Evolutionary conservation across 2,797 vertebrate species (phyloP).

Genomic region (Sparus aurata): DNA sequence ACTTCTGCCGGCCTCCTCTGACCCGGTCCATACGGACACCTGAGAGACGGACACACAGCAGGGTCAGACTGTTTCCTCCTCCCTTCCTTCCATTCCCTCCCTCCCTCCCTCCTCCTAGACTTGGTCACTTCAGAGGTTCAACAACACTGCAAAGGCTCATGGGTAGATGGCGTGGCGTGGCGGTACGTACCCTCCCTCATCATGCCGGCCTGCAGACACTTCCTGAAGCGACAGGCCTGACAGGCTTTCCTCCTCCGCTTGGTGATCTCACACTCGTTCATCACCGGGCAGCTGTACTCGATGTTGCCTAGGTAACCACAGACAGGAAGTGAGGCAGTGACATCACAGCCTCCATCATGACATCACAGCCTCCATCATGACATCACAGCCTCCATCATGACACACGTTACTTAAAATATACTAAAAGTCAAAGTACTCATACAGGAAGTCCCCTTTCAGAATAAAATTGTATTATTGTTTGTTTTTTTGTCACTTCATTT

Average conservation of each 20-base stretch:
- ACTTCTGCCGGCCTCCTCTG: conserved; percentile 87
- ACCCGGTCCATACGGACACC: conserved; percentile 87
- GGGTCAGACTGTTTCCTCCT: too few species aligned
- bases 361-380: not conserved
- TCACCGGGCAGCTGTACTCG: conserved; percentile 85
- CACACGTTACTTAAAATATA: too few species aligned
- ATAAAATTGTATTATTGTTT: too few species aligned
- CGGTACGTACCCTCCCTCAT: conserved; percentile 83
- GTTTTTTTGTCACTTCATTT: too few species aligned
- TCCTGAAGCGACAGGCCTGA: conserved; percentile 87
- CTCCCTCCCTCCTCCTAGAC: not conserved
- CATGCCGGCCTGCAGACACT: conserved; percentile 87
- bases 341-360: not conserved
- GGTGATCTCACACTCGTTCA: conserved; percentile 86
- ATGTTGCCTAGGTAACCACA: conserved; percentile 82
- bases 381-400: not conserved
- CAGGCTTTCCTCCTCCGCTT: conserved; percentile 86
- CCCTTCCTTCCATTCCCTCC: too few species aligned
- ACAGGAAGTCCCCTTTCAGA: too few species aligned
- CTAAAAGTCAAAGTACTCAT: too few species aligned
- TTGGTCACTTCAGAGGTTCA: not conserved
- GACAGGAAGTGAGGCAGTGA: conserved; percentile 19
- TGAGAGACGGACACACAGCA: conserved; percentile 38
- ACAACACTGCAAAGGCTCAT: not conserved
- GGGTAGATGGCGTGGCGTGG: not conserved